Evolutionary conservation across 2,797 vertebrate species (phyloP).

Genomic region (Characodon lateralis): DNA sequence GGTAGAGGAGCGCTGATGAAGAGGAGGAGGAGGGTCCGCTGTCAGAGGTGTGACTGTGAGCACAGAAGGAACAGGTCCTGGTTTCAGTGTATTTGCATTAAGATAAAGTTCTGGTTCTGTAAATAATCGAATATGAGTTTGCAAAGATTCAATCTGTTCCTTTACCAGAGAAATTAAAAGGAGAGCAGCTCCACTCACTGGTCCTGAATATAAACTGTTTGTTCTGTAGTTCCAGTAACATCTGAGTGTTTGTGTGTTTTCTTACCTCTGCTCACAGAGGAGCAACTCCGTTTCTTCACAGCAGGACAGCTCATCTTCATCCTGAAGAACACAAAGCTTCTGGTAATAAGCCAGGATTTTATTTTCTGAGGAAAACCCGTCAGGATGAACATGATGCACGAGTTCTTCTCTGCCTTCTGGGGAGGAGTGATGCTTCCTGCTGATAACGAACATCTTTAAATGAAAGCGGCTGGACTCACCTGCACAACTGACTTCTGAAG

Average conservation of each 20-base stretch:
- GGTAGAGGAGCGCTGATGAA: constrained; percentile 36
- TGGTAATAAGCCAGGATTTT: neutral
- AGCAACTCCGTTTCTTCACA: neutral
- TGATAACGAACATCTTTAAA: neutral
- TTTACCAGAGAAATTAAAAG: too few species aligned
- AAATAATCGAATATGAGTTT: too few species aligned
- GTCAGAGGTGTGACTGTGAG: constrained; percentile 14
- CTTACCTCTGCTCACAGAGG: constrained; percentile 52
- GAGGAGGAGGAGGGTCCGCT: constrained; percentile 13
- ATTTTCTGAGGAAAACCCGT: too few species aligned
- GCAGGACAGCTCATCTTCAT: constrained; percentile 11
- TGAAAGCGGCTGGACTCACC: constrained; percentile 43
- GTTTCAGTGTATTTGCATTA: neutral
- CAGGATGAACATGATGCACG: neutral
- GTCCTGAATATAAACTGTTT: neutral
- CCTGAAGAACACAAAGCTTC: constrained; percentile 35
- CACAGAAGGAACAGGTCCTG: constrained; percentile 1
- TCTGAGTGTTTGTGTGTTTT: neutral
- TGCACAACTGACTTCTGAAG: constrained; percentile 17
- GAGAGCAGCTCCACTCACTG: too few species aligned
- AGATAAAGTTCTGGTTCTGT: neutral
- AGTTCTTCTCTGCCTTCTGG: neutral
- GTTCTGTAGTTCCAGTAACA: neutral
- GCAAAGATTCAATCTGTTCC: too few species aligned
- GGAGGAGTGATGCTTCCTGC: too few species aligned